A percentile compares a stretch with the other conserved stretches of the same genome.
phyloP scores from a whole-genome alignment of 2,113 vertebrate species.

The Marmota flaviventris region DNA sequence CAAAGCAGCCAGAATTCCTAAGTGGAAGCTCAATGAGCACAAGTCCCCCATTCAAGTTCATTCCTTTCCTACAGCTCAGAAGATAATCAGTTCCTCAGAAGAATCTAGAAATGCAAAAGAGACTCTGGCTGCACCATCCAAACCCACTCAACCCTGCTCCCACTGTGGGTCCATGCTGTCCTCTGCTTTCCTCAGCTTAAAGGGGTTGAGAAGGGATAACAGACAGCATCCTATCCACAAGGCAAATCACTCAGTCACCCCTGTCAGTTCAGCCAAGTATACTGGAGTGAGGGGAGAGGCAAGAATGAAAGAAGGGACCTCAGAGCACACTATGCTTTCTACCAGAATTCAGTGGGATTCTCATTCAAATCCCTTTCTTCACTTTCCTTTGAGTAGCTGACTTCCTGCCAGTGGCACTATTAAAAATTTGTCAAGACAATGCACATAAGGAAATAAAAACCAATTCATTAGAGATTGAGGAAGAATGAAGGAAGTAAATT shows the following conservation, averaged over 20 bases:
- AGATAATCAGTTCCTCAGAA: background rate
- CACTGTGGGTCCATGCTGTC: background rate
- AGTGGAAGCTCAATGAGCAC: background rate
- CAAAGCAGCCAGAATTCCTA: background rate
- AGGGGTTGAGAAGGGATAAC: background rate
- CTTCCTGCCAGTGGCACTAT: background rate
- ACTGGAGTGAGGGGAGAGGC: background rate
- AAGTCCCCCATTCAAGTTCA: background rate
- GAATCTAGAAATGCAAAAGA: fast-evolving
- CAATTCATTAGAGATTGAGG: background rate
- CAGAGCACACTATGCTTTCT: background rate
- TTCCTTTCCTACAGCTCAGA: background rate
- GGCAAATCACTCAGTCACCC: background rate
- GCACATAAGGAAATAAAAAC: conserved; percentile 34
- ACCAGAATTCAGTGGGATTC: fast-evolving
- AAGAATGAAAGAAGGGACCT: background rate
- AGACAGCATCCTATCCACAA: background rate
- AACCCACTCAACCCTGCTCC: background rate
- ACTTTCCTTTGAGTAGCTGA: fast-evolving
- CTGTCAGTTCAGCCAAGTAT: background rate
- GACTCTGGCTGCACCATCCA: no score
- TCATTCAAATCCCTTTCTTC: background rate
- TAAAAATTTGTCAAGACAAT: background rate
- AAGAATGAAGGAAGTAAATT: background rate
- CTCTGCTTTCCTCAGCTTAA: background rate